Evolutionary conservation across 1,140 invertebrate genomes (phyloP), one percentile per base, ranked within the genome.

Genomic region (Eurosta solidaginis): DNA sequence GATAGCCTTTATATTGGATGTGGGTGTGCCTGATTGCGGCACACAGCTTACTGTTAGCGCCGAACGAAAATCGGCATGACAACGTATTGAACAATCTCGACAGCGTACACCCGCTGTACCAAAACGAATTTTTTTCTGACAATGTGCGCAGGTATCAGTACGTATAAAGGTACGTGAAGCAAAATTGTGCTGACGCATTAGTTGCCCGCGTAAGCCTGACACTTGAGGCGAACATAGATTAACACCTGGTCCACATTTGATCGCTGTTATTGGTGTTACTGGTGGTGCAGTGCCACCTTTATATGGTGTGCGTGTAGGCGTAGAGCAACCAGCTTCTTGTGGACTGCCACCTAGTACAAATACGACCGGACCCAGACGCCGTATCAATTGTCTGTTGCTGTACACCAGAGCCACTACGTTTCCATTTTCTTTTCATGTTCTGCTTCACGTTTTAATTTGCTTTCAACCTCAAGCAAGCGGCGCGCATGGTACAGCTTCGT

Each of bases 71-170:
- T n/a, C n/a, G n/a, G n/a, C n/a, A n/a, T n/a, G n/a, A n/a, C n/a
- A n/a, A n/a, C n/a, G n/a, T n/a, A n/a, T n/a, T n/a, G n/a, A n/a
- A n/a, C n/a, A n/a, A n/a, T n/a, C n/a, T n/a, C n/a, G n/a, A n/a
- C 95, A 97, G 86, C 93, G 94, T 52, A 93, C 83, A 2, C 91
- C 93, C 10, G 91, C 83, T 81, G 92, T 92, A 27, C 93, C 93
- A 89, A 96, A 97, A 73, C 92, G 90, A 77, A 96, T 93, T 91
- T 92, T 87, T 94, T 96, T 14, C 92, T 91, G n/a, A n/a, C n/a
- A n/a, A n/a, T n/a, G n/a, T n/a, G n/a, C n/a, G n/a, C n/a, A n/a
- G n/a, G n/a, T n/a, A n/a, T n/a, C n/a, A n/a, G n/a, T n/a, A n/a
- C n/a, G n/a, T n/a, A n/a, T n/a, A n/a, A n/a, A n/a, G n/a, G n/a